Percentiles rank a stretch among this genome's conserved stretches.
Conservation (phyloP, 2,888 invertebrate genomes). For the Eledone cirrhosa region DNA sequence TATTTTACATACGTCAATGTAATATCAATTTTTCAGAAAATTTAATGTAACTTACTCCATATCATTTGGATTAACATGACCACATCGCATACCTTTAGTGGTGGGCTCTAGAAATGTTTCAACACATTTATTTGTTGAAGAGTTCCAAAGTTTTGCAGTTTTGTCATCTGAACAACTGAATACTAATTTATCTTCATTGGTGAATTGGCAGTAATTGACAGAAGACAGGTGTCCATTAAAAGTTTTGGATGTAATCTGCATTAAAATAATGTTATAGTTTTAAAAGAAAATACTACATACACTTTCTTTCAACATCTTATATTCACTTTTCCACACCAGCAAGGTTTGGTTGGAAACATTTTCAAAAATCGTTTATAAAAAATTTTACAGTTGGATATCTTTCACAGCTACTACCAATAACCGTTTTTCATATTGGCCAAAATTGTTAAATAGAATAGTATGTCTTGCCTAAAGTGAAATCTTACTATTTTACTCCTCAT, state of each 20-base stretch:
- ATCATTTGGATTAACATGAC: slow-evolving; percentile 46
- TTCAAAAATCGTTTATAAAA: too few species aligned
- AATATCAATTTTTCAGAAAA: neutral
- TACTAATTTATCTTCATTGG: slow-evolving; percentile 51
- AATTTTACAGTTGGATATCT: too few species aligned
- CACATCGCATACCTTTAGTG: slow-evolving; percentile 46
- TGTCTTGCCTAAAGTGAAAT: too few species aligned
- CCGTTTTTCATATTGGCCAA: too few species aligned
- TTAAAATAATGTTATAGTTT: too few species aligned
- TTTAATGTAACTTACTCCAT: slow-evolving; percentile 37
- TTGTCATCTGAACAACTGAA: slow-evolving; percentile 59
- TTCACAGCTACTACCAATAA: too few species aligned
- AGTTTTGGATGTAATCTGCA: slow-evolving; percentile 60
- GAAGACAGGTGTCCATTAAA: slow-evolving; percentile 60
- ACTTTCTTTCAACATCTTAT: too few species aligned
- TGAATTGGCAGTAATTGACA: slow-evolving; percentile 60
- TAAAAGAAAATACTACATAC: too few species aligned
- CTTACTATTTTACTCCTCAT: too few species aligned
- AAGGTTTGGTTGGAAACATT: too few species aligned
- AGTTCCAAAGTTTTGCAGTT: slow-evolving; percentile 58
- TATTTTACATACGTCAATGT: neutral
- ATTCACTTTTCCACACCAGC: too few species aligned
- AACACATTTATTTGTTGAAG: slow-evolving; percentile 48
- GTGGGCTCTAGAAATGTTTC: slow-evolving; percentile 51
- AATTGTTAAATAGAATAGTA: too few species aligned